Evolutionary conservation across 1,140 invertebrate species (phyloP).

Genomic region (Cydia pomonella): DNA sequence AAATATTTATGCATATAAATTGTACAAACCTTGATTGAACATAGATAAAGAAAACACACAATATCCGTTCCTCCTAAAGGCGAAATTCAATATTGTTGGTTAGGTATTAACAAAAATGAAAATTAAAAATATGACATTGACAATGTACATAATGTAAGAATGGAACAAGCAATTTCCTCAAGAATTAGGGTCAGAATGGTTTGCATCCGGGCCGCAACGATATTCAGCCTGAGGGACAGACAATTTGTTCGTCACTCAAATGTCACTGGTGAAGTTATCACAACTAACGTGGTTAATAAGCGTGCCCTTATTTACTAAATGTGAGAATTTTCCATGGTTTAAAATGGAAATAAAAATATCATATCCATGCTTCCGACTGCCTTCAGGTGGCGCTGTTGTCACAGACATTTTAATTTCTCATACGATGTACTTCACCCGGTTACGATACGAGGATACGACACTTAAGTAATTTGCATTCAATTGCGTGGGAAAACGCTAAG

Average conservation of each 20-base stretch:
- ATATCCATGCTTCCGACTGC: neutral
- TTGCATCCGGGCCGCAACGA: conserved; percentile 15
- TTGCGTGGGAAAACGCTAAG: conserved; percentile 14
- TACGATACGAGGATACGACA: neutral
- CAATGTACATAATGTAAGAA: neutral
- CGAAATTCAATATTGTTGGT: too few relatives aligned
- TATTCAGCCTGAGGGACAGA: conserved; percentile 36
- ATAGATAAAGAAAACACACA: too few relatives aligned
- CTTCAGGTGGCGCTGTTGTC: neutral
- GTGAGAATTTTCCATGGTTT: neutral
- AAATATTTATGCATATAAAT: too few relatives aligned
- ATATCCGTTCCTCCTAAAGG: too few relatives aligned
- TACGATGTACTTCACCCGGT: neutral
- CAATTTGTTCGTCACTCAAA: conserved; percentile 50
- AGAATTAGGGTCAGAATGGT: conserved; percentile 37
- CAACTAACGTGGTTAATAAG: conserved; percentile 41
- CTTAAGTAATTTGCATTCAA: conserved; percentile 18
- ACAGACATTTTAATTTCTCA: conserved; percentile 11
- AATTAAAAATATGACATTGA: neutral
- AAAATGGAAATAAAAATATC: conserved; percentile 9
- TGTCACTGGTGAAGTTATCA: conserved; percentile 34
- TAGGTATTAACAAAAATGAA: neutral
- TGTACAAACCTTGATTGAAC: too few relatives aligned
- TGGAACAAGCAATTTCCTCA: neutral
- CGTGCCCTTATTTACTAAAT: conserved; percentile 39